A percentile compares a stretch with the other conserved stretches of the same genome.
These are phyloP conservation scores for Polydrusus tereticollis DNA, from an alignment of 2,888 invertebrate genomes.

Conservation along the genomic window DNA sequence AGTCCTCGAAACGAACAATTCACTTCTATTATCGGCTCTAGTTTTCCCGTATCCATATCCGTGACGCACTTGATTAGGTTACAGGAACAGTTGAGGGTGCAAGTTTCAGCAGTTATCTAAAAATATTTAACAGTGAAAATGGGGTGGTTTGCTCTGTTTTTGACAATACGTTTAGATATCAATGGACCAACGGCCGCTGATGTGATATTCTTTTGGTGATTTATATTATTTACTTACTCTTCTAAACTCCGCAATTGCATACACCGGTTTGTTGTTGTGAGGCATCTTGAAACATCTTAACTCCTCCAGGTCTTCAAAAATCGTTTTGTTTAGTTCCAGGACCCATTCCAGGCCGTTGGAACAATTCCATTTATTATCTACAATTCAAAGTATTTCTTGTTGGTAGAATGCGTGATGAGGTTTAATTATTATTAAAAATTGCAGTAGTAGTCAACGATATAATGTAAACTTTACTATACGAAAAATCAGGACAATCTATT, in stretches of 20 bases:
- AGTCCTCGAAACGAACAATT: constrained; percentile 75
- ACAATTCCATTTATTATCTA: constrained; percentile 80
- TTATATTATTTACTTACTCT: constrained; percentile 68
- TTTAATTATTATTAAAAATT: too few relatives aligned
- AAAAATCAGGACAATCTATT: too few relatives aligned
- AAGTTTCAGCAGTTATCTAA: constrained; percentile 64
- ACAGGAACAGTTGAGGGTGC: constrained; percentile 75
- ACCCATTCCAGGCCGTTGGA: constrained; percentile 76
- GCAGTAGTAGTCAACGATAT: too few relatives aligned
- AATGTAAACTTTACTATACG: too few relatives aligned
- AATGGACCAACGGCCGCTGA: too few relatives aligned
- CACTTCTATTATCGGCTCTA: constrained; percentile 75
- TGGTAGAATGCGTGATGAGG: too few relatives aligned
- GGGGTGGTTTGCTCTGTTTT: too few relatives aligned
- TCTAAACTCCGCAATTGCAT: constrained; percentile 75
- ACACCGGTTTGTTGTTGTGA: constrained; percentile 74
- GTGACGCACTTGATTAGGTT: constrained; percentile 75
- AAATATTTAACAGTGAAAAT: too few relatives aligned
- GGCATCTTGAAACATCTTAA: constrained; percentile 73
- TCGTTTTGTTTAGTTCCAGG: constrained; percentile 69
- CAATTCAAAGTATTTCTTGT: neutral
- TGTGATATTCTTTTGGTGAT: too few relatives aligned
- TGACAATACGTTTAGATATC: too few relatives aligned
- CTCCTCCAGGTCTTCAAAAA: constrained; percentile 72
- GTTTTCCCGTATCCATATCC: constrained; percentile 61